phyloP scores from a whole-genome alignment of 2,113 vertebrate genomes.

The Mastomys natalensis region DNA sequence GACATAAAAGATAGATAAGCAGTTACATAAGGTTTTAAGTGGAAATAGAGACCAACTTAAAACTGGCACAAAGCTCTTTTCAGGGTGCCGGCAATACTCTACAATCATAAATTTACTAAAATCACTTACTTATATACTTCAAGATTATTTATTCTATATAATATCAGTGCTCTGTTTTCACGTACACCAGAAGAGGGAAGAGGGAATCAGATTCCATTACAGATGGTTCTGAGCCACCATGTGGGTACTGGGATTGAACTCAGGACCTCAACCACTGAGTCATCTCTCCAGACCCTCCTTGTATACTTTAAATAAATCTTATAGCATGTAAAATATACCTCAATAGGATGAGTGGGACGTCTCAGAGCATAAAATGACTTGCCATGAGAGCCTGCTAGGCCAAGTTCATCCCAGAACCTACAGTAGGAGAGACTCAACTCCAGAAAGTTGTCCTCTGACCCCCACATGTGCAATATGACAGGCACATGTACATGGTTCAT shows the following conservation, averaged over 20 bases:
- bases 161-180: too few species aligned
- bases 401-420: too few species aligned
- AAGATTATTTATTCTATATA: neutral
- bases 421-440: neutral
- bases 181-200: too few species aligned
- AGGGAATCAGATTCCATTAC: too few species aligned
- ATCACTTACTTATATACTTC: constrained; percentile 8
- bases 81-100: neutral
- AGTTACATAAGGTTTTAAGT: neutral
- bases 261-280: too few species aligned
- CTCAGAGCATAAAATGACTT: neutral
- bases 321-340: neutral
- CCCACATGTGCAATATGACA: neutral
- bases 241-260: too few species aligned
- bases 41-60: neutral
- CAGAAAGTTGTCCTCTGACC: neutral
- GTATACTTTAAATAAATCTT: neutral
- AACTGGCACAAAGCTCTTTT: neutral
- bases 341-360: neutral
- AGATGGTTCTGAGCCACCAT: too few species aligned
- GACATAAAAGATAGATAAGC: neutral
- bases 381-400: neutral
- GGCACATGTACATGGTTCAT: neutral
- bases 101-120: constrained; percentile 9
- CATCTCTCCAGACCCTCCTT: too few species aligned